A percentile compares a stretch with the other conserved stretches of the same genome.
phyloP scores from a whole-genome alignment of 2,888 invertebrate genomes.

The Malacosoma neustria region DNA sequence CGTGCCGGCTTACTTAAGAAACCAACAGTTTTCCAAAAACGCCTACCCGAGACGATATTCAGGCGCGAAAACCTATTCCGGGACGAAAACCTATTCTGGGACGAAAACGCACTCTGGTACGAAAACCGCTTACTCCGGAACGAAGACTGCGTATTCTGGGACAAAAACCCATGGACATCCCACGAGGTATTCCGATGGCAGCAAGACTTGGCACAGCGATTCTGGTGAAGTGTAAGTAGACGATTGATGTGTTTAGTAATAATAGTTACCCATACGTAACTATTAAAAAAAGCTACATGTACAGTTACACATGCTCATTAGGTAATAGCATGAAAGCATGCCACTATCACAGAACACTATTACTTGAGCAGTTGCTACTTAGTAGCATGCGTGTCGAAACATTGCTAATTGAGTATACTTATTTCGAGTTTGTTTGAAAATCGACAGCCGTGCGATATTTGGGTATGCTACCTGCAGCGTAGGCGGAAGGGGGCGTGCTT shows the following conservation, averaged over 20 bases:
- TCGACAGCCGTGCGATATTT: no score
- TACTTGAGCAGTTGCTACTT: no score
- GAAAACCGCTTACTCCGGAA: constrained; percentile 19
- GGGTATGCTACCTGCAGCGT: no score
- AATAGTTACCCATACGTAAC: no score
- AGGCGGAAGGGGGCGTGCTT: no score
- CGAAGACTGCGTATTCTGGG: constrained; percentile 21
- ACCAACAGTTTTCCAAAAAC: constrained; percentile 21
- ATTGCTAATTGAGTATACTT: no score
- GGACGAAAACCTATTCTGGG: constrained; percentile 21
- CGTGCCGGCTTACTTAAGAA: constrained; percentile 39
- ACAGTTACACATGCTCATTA: no score
- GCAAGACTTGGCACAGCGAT: constrained; percentile 35
- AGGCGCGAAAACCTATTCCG: constrained; percentile 16
- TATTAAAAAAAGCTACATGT: no score
- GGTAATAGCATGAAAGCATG: no score
- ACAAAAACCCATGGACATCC: constrained; percentile 20
- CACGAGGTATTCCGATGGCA: constrained; percentile 29
- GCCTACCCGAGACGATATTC: constrained; percentile 8
- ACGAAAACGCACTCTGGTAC: constrained; percentile 26
- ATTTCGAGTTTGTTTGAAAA: no score
- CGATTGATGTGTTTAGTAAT: background rate
- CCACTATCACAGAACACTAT: no score
- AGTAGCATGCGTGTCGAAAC: no score
- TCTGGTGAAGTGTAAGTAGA: constrained; percentile 38